Evolutionary conservation across 1,140 invertebrate species (phyloP), one percentile per base, ranked within the genome.

Genomic region (Drosophila rhopaloa): DNA sequence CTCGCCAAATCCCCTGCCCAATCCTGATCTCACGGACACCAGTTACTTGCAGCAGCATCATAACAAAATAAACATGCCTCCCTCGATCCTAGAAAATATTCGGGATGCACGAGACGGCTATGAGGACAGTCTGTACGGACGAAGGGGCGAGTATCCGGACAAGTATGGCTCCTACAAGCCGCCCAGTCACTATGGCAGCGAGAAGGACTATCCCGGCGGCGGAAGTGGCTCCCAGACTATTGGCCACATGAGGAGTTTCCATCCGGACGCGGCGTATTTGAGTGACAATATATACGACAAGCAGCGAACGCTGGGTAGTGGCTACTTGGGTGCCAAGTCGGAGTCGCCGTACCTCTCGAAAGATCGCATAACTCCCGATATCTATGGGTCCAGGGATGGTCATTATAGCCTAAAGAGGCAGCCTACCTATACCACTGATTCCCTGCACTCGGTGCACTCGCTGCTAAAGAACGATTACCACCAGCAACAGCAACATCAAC

Each of bases 1-100:
- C 9, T 96, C 95, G 5, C 96, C 96, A 0, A 95, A 96, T 80
- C 95, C 95, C 0, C 85, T 96, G 60, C 95, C 96, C 43, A 95
- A 96, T 92, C 96, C 95, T 0, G 96, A 96, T 83, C 93, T 95
- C 19, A 95, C 95, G 3, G 95, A 95, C 81, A 94, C 93, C 35
- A 94, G 93, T 50, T 95, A 93, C 92, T 85, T 93, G 56, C 90
- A 91, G 65, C 90, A 91, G 60, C 93, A 93, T 70, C 94, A 93
- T 73, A 92, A 91, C 60, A 92, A 92, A 78, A 92, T 92, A 19
- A 93, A 93, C 68, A 93, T 94, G 89, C 93, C 94, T 75, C 93
- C 94, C 35, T 93, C 94, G 53, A 93, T 95, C 83, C 88, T 94
- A 60, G 94, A 93, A 91, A 95, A 94, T 74, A 93, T 94, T 8